Percentiles rank a stretch among this genome's conserved stretches.
Evolutionary conservation across 2,888 invertebrate species (phyloP).

Genomic region (Dilophus febrilis): DNA sequence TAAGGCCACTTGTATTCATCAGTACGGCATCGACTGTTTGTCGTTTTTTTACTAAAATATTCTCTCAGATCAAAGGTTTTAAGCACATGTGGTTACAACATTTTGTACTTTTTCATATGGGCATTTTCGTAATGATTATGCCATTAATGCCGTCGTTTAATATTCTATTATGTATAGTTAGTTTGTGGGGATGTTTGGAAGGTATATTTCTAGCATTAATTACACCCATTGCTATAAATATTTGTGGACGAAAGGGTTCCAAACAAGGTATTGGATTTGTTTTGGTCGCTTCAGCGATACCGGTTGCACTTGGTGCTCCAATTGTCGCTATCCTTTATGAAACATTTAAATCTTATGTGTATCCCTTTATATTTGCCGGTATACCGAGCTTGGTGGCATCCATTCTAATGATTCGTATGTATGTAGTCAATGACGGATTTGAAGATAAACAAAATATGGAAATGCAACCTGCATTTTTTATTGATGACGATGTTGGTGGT

Average conservation of each 20-base stretch:
- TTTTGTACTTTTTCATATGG: constrained; percentile 63
- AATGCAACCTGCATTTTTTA: too few relatives aligned
- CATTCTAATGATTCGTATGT: too few relatives aligned
- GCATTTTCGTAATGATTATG: constrained; percentile 56
- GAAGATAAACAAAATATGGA: too few relatives aligned
- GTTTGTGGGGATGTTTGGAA: constrained; percentile 79
- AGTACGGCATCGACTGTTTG: constrained; percentile 74
- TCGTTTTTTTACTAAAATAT: constrained; percentile 63
- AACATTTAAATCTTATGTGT: constrained; percentile 43
- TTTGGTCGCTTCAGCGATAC: constrained; percentile 70
- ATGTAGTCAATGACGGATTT: too few relatives aligned
- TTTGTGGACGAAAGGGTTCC: constrained; percentile 64
- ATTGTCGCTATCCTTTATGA: constrained; percentile 57
- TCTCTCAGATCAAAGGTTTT: constrained; percentile 64
- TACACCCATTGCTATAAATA: constrained; percentile 81
- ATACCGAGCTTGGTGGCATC: too few relatives aligned
- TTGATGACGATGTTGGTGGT: too few relatives aligned
- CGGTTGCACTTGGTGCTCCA: constrained; percentile 73
- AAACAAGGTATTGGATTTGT: constrained; percentile 86
- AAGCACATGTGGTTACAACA: constrained; percentile 76
- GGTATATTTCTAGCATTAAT: constrained; percentile 83
- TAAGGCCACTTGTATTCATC: constrained; percentile 68
- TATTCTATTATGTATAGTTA: constrained; percentile 46
- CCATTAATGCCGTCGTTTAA: constrained; percentile 48
- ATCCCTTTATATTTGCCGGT: constrained; percentile 69